These are phyloP conservation scores for Aporophyla lueneburgensis DNA, from an alignment of 2,888 invertebrate genomes.

Conservation along the genomic window DNA sequence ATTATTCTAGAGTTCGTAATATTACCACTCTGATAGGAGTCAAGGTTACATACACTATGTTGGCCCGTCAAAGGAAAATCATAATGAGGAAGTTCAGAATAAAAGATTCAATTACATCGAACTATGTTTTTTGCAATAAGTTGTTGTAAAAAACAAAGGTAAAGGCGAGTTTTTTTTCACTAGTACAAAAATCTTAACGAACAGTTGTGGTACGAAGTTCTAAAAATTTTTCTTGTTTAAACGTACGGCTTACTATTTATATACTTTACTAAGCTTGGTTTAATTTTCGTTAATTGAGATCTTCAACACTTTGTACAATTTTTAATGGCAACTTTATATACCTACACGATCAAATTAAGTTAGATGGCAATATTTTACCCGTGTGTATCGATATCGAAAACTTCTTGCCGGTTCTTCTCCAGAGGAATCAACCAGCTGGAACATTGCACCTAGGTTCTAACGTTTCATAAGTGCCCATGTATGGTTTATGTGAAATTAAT, in stretches of 20 bases:
- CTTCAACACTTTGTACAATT: background rate
- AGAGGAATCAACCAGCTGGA: too few species aligned
- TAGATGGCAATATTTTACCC: too few species aligned
- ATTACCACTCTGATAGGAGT: conserved; percentile 25
- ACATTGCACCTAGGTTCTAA: too few species aligned
- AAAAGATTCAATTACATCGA: conserved; percentile 30
- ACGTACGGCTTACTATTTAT: background rate
- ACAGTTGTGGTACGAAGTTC: background rate
- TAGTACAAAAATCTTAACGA: background rate
- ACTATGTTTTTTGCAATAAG: conserved; percentile 24
- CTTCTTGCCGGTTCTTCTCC: too few species aligned
- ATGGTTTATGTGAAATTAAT: too few species aligned
- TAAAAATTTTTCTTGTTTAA: background rate
- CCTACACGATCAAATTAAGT: too few species aligned
- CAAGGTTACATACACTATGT: conserved; percentile 36
- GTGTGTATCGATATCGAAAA: too few species aligned
- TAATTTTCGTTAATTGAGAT: background rate
- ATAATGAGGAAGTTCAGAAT: conserved; percentile 49
- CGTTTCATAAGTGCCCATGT: too few species aligned
- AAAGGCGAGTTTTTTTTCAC: conserved; percentile 18
- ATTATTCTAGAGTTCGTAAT: conserved; percentile 18
- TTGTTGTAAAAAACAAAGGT: conserved; percentile 36
- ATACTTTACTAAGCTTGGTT: background rate
- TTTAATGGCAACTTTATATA: background rate
- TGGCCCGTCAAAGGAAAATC: conserved; percentile 18